Evolutionary conservation across 1,140 invertebrate species (phyloP), one percentile per base, ranked within the genome.

Genomic region (Cryptotermes secundus): DNA sequence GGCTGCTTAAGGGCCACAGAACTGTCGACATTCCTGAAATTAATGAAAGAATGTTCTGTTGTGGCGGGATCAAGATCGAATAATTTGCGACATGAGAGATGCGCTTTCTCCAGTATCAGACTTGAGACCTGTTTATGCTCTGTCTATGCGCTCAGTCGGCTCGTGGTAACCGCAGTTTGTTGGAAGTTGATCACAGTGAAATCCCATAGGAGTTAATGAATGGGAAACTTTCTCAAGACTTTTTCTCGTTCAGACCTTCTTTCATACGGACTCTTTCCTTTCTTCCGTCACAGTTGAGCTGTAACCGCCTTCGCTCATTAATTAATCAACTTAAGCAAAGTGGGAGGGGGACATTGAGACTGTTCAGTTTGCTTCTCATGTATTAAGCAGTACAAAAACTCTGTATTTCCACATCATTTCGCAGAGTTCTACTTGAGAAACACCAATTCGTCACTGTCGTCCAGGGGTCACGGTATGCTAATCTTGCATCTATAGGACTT

Each of bases 361-460:
- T 26, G 59, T 72, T 72, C 19, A 31, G 59, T 31, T 72, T n/a
- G 7, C 16, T 49, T 22, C 19, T 49, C 59, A 72, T 72, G 59
- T 72, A 10, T 72, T 72, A 72, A 72, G n/a, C 59, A 72, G 59
- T 72, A 72, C 59, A 72, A n/a, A 72, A 72, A 72, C 59, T 72
- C 59, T n/a, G 59, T 72, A 72, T 72, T 72, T 72, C 59, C 59
- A 72, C 59, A 72, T 72, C 59, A 72, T 72, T 72, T 72, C 59
- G 59, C 59, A 3, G 59, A 72, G n/a, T 72, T 72, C 59, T 72
- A 31, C 59, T 72, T 72, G 26, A 16, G 59, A 31, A 72, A 72
- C 59, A 72, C 59, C 59, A 72, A 72, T 72, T 72, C 59, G 59
- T 72, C 59, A 72, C 59, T 72, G 59, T 72, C 59, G 59, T 72